phyloP scores from a whole-genome alignment of 37 sponge, comb jelly and placozoan genomes.

The Spongia lamella region DNA sequence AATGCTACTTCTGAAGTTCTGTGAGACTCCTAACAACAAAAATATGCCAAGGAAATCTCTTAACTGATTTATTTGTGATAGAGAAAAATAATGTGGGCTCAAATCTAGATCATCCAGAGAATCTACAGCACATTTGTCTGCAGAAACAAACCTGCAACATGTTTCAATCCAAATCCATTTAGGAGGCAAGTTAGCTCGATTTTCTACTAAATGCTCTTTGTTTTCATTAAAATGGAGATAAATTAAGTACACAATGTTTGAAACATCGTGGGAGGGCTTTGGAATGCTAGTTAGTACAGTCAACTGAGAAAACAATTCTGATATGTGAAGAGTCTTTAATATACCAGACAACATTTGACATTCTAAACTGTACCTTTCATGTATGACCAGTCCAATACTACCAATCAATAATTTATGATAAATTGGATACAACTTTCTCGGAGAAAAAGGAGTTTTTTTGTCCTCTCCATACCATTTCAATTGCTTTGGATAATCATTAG shows the following conservation, averaged over 20 bases:
- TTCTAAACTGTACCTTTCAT: neutral
- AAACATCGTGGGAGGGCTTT: neutral
- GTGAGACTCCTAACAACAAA: conserved; percentile 1
- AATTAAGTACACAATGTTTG: neutral
- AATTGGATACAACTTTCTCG: neutral
- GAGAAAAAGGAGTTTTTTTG: neutral
- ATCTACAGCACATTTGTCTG: neutral
- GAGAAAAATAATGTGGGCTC: neutral
- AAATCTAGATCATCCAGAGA: neutral
- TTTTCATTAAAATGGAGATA: conserved; percentile 13
- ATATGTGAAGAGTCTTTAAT: neutral
- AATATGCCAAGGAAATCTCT: neutral
- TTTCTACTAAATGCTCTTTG: neutral
- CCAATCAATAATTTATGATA: conserved; percentile 31
- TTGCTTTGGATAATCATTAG: conserved; percentile 3
- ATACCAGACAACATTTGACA: neutral
- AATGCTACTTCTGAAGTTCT: neutral
- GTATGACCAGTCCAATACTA: conserved; percentile 23
- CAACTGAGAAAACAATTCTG: conserved; percentile 13
- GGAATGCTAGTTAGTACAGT: neutral
- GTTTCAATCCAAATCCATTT: neutral
- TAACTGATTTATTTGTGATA: neutral
- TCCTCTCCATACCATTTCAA: conserved; percentile 37
- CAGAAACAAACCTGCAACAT: neutral
- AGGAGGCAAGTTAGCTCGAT: neutral